phyloP scores from a whole-genome alignment of 2,888 invertebrate species.

The Noctuana brunneofusca region DNA sequence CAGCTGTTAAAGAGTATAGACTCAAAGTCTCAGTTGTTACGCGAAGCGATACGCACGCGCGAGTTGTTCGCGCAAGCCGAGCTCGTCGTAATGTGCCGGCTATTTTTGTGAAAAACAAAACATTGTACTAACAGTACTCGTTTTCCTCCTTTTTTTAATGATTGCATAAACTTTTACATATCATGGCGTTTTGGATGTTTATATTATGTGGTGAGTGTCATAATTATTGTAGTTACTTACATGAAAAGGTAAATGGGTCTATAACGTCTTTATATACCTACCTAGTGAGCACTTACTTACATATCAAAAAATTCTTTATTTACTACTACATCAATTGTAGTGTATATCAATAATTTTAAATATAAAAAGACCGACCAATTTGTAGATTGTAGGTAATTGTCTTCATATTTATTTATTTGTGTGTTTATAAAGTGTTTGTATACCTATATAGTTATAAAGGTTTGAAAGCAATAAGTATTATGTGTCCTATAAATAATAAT shows the following conservation, averaged over 20 bases:
- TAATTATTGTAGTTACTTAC: background rate
- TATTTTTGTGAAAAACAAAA: conserved; percentile 51
- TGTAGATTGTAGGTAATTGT: too few species aligned
- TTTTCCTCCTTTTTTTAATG: conserved; percentile 2
- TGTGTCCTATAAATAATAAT: background rate
- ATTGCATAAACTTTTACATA: conserved; percentile 13
- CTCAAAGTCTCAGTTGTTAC: conserved; percentile 56
- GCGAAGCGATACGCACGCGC: conserved; percentile 71
- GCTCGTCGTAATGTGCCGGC: conserved; percentile 32
- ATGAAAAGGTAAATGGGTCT: background rate
- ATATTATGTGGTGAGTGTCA: conserved; percentile 67
- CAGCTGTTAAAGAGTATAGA: conserved; percentile 39
- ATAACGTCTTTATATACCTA: too few species aligned
- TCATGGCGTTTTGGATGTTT: conserved; percentile 63
- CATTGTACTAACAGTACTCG: conserved; percentile 34
- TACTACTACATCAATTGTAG: too few species aligned
- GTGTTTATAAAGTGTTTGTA: too few species aligned
- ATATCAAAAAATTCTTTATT: too few species aligned
- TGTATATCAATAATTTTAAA: too few species aligned
- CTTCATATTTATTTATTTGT: too few species aligned
- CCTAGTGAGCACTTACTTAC: too few species aligned
- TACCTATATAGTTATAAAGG: too few species aligned
- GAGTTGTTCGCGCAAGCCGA: conserved; percentile 42
- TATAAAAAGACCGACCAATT: too few species aligned
- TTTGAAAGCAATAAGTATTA: too few species aligned